These are phyloP conservation scores for Lagopus leucura DNA, from an alignment of 2,113 vertebrate species.

Conservation along the genomic window DNA sequence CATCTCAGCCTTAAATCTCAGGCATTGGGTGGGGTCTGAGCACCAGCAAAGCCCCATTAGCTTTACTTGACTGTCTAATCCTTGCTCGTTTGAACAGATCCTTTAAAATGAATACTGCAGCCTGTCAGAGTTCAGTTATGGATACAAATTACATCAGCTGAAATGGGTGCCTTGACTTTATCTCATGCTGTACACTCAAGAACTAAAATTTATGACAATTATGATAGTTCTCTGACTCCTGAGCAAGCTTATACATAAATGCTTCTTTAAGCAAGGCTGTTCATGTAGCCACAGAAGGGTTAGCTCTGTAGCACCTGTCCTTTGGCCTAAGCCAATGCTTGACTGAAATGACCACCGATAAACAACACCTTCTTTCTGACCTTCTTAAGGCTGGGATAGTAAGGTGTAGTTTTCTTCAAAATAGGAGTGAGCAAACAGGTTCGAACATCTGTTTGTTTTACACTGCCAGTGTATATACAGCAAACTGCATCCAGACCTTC, in stretches of 20 bases:
- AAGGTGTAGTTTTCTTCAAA: background rate
- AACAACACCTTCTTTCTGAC: background rate
- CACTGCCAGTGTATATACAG: rapidly evolving
- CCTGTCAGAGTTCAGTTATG: background rate
- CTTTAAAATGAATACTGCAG: background rate
- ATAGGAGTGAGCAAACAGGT: background rate
- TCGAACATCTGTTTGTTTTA: background rate
- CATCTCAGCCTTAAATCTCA: background rate
- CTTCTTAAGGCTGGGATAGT: background rate
- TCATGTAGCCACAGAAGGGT: rapidly evolving
- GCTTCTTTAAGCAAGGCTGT: background rate
- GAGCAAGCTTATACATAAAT: rapidly evolving
- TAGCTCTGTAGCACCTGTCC: background rate
- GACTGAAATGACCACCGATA: background rate
- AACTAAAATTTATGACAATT: background rate
- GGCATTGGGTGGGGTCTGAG: rapidly evolving
- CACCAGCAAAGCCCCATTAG: background rate
- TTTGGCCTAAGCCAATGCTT: background rate
- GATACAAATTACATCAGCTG: background rate
- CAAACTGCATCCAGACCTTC: background rate
- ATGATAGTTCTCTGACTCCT: no score
- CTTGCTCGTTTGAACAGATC: background rate
- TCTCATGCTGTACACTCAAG: background rate
- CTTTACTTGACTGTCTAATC: background rate
- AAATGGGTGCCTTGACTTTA: background rate